phyloP scores from a whole-genome alignment of 2,113 vertebrate genomes.

The Zosterops lateralis region DNA sequence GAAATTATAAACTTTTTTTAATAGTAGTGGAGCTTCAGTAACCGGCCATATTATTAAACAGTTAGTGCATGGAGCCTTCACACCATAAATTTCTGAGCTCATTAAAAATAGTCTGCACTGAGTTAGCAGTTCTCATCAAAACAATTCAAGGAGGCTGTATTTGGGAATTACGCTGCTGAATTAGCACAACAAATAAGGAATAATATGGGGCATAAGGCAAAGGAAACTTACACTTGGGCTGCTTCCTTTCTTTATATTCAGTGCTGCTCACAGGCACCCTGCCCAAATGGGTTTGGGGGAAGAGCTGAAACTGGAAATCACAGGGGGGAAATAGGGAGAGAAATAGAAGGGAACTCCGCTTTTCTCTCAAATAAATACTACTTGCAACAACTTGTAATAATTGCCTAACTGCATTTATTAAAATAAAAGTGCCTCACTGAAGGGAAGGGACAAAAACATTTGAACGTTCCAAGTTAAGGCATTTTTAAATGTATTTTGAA shows the following conservation, averaged over 20 bases:
- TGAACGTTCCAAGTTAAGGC: not conserved
- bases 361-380: not conserved
- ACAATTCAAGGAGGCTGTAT: conserved; percentile 30
- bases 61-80: not conserved
- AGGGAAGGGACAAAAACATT: not conserved
- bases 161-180: conserved; percentile 40
- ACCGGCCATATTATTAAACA: not conserved
- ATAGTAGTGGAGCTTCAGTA: not conserved
- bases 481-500: not conserved
- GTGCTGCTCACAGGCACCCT: conserved; percentile 15
- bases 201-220: conserved; percentile 16
- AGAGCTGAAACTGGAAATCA: conserved; percentile 2
- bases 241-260: conserved; percentile 34
- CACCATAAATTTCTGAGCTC: not conserved
- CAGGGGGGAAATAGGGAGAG: not conserved
- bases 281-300: conserved; percentile 18
- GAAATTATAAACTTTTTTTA: not conserved
- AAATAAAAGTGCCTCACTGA: not conserved
- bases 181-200: conserved; percentile 56
- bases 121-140: conserved; percentile 56
- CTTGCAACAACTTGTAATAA: not conserved
- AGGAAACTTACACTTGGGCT: conserved; percentile 25
- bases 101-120: conserved; percentile 24
- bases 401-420: not conserved
- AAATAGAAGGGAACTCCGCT: not conserved